phyloP scores from a whole-genome alignment of 2,888 invertebrate genomes.

The Spilarctia lutea region DNA sequence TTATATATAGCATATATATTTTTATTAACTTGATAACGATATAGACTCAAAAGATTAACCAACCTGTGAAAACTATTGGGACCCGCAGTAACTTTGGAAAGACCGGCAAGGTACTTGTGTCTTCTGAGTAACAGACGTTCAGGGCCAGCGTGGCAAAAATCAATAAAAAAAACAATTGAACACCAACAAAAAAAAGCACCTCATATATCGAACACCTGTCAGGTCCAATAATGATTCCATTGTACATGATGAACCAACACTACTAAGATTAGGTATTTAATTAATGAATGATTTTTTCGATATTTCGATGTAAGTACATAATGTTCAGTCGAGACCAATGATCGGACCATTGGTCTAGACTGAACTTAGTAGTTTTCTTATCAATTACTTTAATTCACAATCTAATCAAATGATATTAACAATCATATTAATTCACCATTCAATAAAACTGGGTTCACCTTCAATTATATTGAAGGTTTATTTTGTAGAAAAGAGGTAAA shows the following conservation, averaged over 20 bases:
- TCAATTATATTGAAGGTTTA: background rate
- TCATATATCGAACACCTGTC: too few species aligned
- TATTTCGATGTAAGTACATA: too few species aligned
- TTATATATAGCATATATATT: too few species aligned
- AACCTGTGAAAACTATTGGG: background rate
- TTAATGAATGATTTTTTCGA: too few species aligned
- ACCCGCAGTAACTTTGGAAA: background rate
- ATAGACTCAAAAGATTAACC: too few species aligned
- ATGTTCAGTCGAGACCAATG: background rate
- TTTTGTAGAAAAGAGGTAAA: background rate
- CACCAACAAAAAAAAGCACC: too few species aligned
- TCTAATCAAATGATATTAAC: background rate
- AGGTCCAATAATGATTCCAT: too few species aligned
- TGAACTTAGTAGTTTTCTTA: background rate
- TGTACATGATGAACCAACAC: too few species aligned
- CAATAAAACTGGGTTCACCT: background rate
- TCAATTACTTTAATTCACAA: background rate
- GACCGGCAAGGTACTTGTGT: background rate
- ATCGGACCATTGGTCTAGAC: background rate
- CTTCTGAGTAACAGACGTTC: background rate
- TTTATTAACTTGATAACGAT: too few species aligned
- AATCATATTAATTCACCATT: background rate
- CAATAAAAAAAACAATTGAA: too few species aligned
- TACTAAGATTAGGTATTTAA: too few species aligned
- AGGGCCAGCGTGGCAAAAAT: background rate